Percentiles rank a stretch among this genome's conserved stretches.
Evolutionary conservation across 2,797 vertebrate genomes (phyloP).

Genomic region (Tokudaia muenninki): DNA sequence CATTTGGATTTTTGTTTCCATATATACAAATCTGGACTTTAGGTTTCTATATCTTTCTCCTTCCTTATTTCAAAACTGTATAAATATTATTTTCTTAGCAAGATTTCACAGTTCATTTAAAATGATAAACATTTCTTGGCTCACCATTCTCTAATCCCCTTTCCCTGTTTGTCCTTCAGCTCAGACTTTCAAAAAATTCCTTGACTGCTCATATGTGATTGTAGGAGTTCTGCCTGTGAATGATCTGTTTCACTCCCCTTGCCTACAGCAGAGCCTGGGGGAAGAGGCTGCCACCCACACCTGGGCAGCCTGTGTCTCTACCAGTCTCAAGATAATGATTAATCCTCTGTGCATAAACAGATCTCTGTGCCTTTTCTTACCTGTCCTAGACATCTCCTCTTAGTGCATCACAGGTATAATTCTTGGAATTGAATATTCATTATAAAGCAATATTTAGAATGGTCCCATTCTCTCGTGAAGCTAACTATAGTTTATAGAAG

Average conservation of each 20-base stretch:
- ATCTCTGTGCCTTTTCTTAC: not conserved
- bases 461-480: not conserved
- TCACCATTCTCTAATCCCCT: rapidly evolving
- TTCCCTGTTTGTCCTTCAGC: not conserved
- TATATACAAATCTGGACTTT: not conserved
- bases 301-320: not conserved
- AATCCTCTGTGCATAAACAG: not conserved
- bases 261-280: not conserved
- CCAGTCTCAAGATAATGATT: not conserved
- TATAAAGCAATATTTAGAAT: conserved; percentile 42
- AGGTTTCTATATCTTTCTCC: not conserved
- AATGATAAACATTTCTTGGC: not conserved
- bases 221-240: not conserved
- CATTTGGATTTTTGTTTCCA: not conserved
- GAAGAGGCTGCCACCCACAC: not conserved
- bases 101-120: not conserved
- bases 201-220: not conserved
- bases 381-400: not conserved
- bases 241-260: too few species aligned
- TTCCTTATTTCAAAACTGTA: not conserved
- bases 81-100: not conserved
- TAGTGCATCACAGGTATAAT: not conserved
- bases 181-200: not conserved
- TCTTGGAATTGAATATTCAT: not conserved
- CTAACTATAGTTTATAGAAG: conserved; percentile 23